Evolutionary conservation across 2,113 vertebrate genomes (phyloP).

Genomic region (Caranx ignobilis): DNA sequence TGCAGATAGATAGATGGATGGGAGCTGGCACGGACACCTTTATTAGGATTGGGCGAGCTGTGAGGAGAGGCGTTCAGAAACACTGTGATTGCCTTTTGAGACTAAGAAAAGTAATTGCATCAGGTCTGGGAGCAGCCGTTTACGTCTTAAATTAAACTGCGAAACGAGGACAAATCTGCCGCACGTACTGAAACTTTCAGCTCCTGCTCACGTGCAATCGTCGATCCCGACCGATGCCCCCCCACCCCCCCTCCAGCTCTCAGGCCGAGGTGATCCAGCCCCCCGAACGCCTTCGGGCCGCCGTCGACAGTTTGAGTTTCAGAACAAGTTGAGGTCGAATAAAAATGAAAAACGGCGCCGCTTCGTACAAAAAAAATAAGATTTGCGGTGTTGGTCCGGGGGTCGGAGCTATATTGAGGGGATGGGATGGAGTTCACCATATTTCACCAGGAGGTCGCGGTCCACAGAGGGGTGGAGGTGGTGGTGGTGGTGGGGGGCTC

Average conservation of each 20-base stretch:
- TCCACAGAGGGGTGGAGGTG: too few species aligned
- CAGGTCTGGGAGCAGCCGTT: constrained; percentile 52
- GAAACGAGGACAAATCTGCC: constrained; percentile 23
- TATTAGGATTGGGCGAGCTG: constrained; percentile 74
- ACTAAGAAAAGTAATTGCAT: constrained; percentile 66
- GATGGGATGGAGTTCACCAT: constrained; percentile 1
- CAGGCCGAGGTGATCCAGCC: neutral
- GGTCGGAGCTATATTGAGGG: neutral
- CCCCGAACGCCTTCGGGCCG: constrained; percentile 5
- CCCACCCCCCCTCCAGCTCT: too few species aligned
- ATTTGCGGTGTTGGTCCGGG: constrained; percentile 11
- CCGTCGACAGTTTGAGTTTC: neutral
- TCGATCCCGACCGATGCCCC: neutral
- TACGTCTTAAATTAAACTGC: constrained; percentile 19
- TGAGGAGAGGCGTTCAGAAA: constrained; percentile 68
- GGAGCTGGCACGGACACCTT: constrained; percentile 72
- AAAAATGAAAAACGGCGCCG: constrained; percentile 31
- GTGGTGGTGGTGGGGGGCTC: too few species aligned
- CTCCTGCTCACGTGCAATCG: neutral
- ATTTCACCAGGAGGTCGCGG: constrained; percentile 13
- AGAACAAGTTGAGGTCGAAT: constrained; percentile 9
- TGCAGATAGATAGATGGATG: constrained; percentile 78
- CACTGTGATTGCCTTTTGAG: constrained; percentile 69
- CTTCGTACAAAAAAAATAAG: constrained; percentile 30
- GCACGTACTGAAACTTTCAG: neutral